phyloP scores from a whole-genome alignment of 2,113 vertebrate genomes.

The Gobius niger region DNA sequence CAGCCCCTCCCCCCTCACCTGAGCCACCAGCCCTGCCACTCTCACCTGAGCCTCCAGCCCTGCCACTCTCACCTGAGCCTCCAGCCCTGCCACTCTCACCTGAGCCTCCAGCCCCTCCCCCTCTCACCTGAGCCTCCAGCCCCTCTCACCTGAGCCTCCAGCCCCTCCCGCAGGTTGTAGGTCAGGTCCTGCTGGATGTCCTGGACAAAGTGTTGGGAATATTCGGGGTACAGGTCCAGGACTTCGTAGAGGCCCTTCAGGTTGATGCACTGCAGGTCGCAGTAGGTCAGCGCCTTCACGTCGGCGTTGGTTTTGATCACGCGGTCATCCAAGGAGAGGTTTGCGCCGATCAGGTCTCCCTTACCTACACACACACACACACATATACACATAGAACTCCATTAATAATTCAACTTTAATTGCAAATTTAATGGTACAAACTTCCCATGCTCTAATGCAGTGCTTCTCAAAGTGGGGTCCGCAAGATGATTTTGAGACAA shows the following conservation, averaged over 20 bases:
- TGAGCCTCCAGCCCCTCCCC: not conserved
- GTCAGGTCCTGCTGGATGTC: constrained; percentile 95
- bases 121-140: too few relatives aligned
- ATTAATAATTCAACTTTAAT: too few relatives aligned
- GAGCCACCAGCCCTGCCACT: too few relatives aligned
- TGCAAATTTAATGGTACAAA: too few relatives aligned
- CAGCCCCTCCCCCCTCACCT: not conserved
- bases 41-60: too few relatives aligned
- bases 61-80: too few relatives aligned
- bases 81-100: too few relatives aligned
- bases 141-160: constrained; percentile 88
- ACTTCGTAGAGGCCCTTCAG: constrained; percentile 94
- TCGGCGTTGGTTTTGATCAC: constrained; percentile 96
- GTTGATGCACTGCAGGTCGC: constrained; percentile 94
- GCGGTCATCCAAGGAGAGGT: constrained; percentile 88
- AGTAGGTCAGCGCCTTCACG: constrained; percentile 95
- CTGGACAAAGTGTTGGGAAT: constrained; percentile 89
- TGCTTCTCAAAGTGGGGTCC: too few relatives aligned
- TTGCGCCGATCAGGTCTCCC: constrained; percentile 93
- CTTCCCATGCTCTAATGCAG: too few relatives aligned
- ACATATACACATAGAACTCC: too few relatives aligned
- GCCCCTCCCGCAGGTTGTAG: constrained; percentile 93
- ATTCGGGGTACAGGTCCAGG: constrained; percentile 92
- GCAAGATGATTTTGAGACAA: too few relatives aligned
- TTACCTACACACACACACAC: constrained; percentile 80